Evolutionary conservation across 2,797 vertebrate species (phyloP), one percentile per base, ranked within the genome.

Genomic region (Xiphorhynchus erythropygius): DNA sequence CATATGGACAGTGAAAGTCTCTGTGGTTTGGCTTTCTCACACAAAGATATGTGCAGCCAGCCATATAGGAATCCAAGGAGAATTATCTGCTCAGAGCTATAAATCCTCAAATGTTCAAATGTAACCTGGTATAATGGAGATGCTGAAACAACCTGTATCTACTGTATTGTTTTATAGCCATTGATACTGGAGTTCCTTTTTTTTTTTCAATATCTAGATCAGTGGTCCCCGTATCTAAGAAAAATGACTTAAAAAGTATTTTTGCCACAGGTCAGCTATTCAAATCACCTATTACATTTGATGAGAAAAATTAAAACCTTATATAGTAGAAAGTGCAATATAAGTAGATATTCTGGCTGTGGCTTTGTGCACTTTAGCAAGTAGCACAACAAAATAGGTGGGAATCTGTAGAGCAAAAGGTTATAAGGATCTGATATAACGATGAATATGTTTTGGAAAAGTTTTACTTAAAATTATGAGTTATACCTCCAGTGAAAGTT

Each of bases 1-100:
- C 84, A 73, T 77, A 95, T 19, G 75, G 93, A 90, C 91, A 96
- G 78, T 75, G 52, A 94, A 91, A 94, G 49, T 81, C 94, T 95
- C 88, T 75, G 64, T 1, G 86, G 81, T 92, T 95, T 90, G 90
- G 49, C 76, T 90, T 91, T 80, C 77, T 80, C 75, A 76, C 71
- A 82, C 62, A 88, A 83, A 91, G 42, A 65, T 91, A 78, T 67
- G 69, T 95, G 86, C 67, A 94, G 83, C 41, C 80, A 89, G 86
- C 37, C 80, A 87, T 83, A 82, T 0, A 73, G 46, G 73, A 94
- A 91, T 89, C 75, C 78, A 75, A 87, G 42, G 80, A 90, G 84
- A 93, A 90, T 93, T 80, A 78, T 78, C 76, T 91, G 39, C 47
- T 67, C 74, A 79, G 74, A 91, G n/a, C 32, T 92, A 65, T 96